Evolutionary conservation across 2,113 vertebrate species (phyloP), one percentile per base, ranked within the genome.

Genomic region (Desmodus rotundus): DNA sequence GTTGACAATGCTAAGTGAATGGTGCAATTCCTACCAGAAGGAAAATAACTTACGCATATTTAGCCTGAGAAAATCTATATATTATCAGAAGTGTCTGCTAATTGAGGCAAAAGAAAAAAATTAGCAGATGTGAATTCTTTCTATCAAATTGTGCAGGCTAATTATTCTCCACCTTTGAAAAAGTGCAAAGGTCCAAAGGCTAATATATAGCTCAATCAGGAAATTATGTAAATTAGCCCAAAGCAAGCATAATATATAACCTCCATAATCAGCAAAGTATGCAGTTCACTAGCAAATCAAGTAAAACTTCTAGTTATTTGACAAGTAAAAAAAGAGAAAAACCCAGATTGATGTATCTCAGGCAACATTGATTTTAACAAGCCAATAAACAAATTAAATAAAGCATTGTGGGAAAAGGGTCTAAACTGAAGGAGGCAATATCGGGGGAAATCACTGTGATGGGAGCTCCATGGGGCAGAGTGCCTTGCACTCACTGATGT

Each of bases 141-240:
- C 93, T 96, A 83, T 65, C 81, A 87, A 96, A 93, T 91, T 87
- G 89, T 85, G 3, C 76, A 85, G 87, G 45, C 67, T 96, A 96
- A 97, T 98, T 94, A 96, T 92, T 93, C 96, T 93, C 50, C 81
- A 80, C 61, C 91, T 92, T 92, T 81, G 87, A 95, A 96, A 74
- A 96, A 88, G 97, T 93, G 63, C 96, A 97, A 96, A 96, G 95
- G 96, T 96, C 97, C 97, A 96, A 96, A 97, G 93, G 93, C 77
- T 97, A 97, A 97, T 95, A 92, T 87, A 67, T 88, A 93, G 77
- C 88, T 96, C 97, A 96, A 98, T 98, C 90, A 96, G 95, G 94
- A 97, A 97, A 96, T 95, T 94, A 98, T 95, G 92, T 93, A 97
- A 93, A 97, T 97, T 74, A 84, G 84, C 33, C 38, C 81, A 97